Base-by-base conservation (phyloP, 2,797 vertebrate genomes). In the Xyrichtys novacula region DNA sequence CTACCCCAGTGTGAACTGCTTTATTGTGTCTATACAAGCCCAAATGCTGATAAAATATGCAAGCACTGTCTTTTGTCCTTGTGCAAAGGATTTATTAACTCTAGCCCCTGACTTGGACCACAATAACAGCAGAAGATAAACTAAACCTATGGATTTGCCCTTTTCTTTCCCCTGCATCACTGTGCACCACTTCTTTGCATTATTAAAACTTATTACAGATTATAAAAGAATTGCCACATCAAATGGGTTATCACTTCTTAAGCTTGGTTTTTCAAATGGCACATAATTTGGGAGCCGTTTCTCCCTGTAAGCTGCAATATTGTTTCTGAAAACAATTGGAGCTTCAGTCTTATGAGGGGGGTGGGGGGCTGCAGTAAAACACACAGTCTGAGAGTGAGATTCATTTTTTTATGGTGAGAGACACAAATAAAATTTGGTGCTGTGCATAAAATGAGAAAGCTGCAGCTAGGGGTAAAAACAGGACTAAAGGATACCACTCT, bases 21-120 rank as follows among this genome's bases (percentile, higher is more conserved):
- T 81, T 53, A 77, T 74, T 76, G 72, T 64, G 57, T 28, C 44
- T 44, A 19, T 43, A 69, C 39, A 52, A 68, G 36, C 68, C 31
- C 0, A n/a, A 58, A 43, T 22, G 48, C 50, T 76, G 60, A 74
- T 73, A 73, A 85, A 80, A 68, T 75, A 78, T 76, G 70, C 76
- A 69, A 58, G 62, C 66, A 12, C 50, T 44, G 38, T 48, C 46
- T 44, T 29, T 66, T 75, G 66, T 73, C 29, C 48, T 68, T 76
- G 52, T 53, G 53, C 59, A 63, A 60, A 58, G 64, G 60, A 81
- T 82, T 69, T 75, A 84, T 81, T 62, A 79, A 76, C 60, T 79
- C 52, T 2, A 43, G 32, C 53, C 53, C 47, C 74, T 47, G 69
- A 47, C 40, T 52, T 54, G 31, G 62, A 65, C 29, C 29, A 76